Conservation (phyloP, 2,113 vertebrate genomes). For the Micromys minutus region DNA sequence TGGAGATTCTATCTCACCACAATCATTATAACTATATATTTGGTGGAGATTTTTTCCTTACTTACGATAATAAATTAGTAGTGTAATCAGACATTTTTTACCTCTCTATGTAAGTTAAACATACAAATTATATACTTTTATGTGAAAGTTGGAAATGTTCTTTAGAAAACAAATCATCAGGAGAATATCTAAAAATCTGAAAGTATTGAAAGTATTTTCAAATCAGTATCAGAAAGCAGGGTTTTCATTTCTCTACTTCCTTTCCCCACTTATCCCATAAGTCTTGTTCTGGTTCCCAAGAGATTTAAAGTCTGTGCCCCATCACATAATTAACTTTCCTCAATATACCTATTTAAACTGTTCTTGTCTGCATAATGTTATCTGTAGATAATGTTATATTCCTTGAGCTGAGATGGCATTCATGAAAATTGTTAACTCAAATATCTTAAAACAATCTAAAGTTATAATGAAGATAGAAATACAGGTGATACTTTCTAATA, state of each 20-base stretch:
- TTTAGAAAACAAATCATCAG: neutral
- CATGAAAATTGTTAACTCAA: neutral
- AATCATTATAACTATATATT: neutral
- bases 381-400: neutral
- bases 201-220: slow-evolving; percentile 21
- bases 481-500: neutral
- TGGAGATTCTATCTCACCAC: neutral
- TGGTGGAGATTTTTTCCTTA: neutral
- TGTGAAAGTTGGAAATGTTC: neutral
- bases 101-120: neutral
- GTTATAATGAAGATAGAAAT: neutral
- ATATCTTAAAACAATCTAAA: slow-evolving; percentile 9
- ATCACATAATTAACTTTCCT: slow-evolving; percentile 3
- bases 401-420: neutral
- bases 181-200: neutral
- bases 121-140: neutral
- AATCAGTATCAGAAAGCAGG: neutral
- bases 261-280: neutral
- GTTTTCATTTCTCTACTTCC: neutral
- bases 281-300: neutral
- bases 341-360: neutral
- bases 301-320: neutral
- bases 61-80: neutral
- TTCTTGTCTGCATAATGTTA: neutral
- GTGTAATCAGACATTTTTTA: neutral